Percentiles rank a stretch among this genome's conserved stretches.
phyloP scores from a whole-genome alignment of 1,140 invertebrate genomes.

The Ostrea denselamellosa region DNA sequence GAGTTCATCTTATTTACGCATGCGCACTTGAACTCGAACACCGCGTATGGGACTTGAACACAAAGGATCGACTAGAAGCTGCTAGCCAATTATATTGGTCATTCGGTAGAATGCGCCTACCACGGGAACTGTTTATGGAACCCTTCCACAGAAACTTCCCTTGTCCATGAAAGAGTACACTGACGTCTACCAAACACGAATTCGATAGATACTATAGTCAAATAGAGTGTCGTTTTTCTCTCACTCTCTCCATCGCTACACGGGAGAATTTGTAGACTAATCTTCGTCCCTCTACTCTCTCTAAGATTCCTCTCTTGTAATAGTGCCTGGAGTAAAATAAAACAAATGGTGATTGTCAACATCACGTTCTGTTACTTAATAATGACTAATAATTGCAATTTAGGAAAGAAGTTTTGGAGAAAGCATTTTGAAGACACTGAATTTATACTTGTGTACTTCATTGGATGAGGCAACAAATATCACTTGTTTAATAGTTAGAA shows the following conservation, averaged over 20 bases:
- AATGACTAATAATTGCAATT: too few relatives aligned
- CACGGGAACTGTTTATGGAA: background rate
- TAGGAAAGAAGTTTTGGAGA: too few relatives aligned
- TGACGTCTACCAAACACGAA: background rate
- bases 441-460: background rate
- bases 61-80: background rate
- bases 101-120: background rate
- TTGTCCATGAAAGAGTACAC: background rate
- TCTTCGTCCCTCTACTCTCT: constrained; percentile 88
- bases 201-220: background rate
- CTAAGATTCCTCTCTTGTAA: constrained; percentile 89
- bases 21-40: constrained; percentile 15
- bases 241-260: constrained; percentile 68
- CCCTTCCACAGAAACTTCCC: background rate
- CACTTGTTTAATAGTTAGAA: background rate
- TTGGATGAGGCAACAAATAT: background rate
- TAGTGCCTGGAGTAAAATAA: constrained; percentile 83
- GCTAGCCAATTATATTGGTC: background rate
- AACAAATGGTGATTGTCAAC: background rate
- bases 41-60: background rate
- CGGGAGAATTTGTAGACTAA: constrained; percentile 89
- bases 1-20: background rate
- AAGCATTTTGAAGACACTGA: background rate
- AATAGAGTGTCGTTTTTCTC: constrained; percentile 62
- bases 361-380: background rate